Evolutionary conservation across 2,113 vertebrate genomes (phyloP), one percentile per base, ranked within the genome.

Genomic region (Porphyrio hochstetteri): DNA sequence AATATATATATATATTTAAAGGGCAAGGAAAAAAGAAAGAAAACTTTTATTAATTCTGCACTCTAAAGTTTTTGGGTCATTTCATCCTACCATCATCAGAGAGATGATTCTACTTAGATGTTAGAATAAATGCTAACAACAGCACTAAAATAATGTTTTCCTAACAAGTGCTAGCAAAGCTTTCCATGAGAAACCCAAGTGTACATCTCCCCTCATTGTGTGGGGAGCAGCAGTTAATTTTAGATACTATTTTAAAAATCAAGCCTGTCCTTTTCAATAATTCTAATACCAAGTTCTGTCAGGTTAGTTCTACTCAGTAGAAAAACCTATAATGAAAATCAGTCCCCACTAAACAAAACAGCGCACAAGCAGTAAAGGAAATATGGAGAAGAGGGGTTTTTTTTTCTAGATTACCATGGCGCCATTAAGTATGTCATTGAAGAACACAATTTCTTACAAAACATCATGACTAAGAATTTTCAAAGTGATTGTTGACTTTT

Each of bases 401-500:
- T 67, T 59, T 67, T 67, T 55, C 24, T 38, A 53, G 5, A 52
- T 81, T 59, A 16, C 7, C 25, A 75, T 2, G 4, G 31, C 40
- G 78, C 68, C 14, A 19, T 53, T 48, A 75, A 68, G 0, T 3
- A 28, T 46, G 6, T 69, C 7, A 9, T 3, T 42, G 33, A 86
- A 89, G 52, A 82, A 23, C 21, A 75, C 6, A 75, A 13, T 3
- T 9, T 10, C 17, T 53, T n/a, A 16, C 7, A 68, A 16, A 4
- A 40, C 8, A 4, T 50, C 20, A 5, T 1, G 17, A 67, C 40
- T 70, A 57, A 60, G 53, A 56, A 13, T 83, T 86, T 92, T 59
- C 27, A 19, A 46, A 88, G 38, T 24, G 31, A 40, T 90, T 72
- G 53, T 40, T 78, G 52, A 78, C 78, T 86, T 95, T 83, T 38